These are phyloP conservation scores for Yponomeuta sedellus DNA, from an alignment of 2,888 invertebrate species.

Conservation along the genomic window DNA sequence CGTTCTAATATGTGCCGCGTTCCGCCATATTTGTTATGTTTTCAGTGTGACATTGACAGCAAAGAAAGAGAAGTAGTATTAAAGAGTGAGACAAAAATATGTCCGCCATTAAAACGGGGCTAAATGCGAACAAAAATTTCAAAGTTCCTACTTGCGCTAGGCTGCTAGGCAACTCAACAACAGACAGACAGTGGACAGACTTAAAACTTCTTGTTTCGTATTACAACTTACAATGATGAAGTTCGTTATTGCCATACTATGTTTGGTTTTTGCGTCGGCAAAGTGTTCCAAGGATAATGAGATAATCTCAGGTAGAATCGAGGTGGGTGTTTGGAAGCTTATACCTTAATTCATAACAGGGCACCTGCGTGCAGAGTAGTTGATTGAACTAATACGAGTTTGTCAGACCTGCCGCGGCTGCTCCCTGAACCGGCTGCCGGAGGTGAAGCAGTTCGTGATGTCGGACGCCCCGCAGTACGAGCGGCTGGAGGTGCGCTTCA, in stretches of 20 bases:
- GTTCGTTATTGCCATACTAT: slow-evolving; percentile 29
- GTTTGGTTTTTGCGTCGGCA: slow-evolving; percentile 31
- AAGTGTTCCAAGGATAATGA: slow-evolving; percentile 46
- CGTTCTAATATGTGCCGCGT: too few relatives aligned
- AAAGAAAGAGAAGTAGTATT: too few relatives aligned
- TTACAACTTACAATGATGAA: slow-evolving; percentile 30
- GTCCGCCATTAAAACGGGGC: too few relatives aligned
- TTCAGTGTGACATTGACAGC: too few relatives aligned
- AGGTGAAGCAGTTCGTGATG: slow-evolving; percentile 80
- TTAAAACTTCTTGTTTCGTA: slow-evolving; percentile 11
- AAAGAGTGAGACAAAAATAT: too few relatives aligned
- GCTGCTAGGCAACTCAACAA: too few relatives aligned
- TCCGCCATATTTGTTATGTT: too few relatives aligned
- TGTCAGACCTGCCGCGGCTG: slow-evolving; percentile 83
- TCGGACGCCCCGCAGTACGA: slow-evolving; percentile 81
- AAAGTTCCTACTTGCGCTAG: too few relatives aligned
- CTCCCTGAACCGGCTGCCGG: slow-evolving; percentile 79
- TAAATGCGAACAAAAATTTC: too few relatives aligned
- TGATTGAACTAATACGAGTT: background rate
- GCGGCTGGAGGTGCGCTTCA: slow-evolving; percentile 79
- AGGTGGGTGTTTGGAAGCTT: slow-evolving; percentile 44
- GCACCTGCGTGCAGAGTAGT: background rate
- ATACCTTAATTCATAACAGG: background rate
- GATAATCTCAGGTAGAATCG: slow-evolving; percentile 61
- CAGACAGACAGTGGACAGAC: too few relatives aligned